phyloP scores from a whole-genome alignment of 2,113 vertebrate genomes.

The Rana temporaria region DNA sequence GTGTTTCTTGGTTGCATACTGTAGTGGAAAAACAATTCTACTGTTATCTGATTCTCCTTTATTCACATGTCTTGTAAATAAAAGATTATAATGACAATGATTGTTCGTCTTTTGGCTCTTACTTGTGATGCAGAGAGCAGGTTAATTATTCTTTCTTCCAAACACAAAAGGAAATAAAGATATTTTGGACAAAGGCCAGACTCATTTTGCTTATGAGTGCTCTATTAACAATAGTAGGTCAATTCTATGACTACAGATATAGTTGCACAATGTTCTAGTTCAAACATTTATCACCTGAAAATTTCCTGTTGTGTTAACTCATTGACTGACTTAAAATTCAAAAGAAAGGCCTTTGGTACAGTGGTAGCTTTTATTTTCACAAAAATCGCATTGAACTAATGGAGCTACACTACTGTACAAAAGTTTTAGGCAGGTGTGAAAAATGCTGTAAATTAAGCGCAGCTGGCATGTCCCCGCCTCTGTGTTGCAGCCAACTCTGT shows the following conservation, averaged over 20 bases:
- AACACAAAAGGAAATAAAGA: conserved; percentile 55
- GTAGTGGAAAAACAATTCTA: background rate
- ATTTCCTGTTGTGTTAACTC: conserved; percentile 47
- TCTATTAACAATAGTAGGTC: conserved; percentile 57
- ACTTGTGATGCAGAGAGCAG: conserved; percentile 43
- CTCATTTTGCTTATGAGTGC: conserved; percentile 51
- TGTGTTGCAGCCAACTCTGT: too few species aligned
- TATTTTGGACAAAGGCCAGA: conserved; percentile 46
- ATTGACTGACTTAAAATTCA: background rate
- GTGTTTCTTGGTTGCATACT: too few species aligned
- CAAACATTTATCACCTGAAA: conserved; percentile 49
- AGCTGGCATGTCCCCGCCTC: too few species aligned
- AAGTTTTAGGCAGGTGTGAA: too few species aligned
- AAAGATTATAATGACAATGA: conserved; percentile 48
- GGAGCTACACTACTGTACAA: too few species aligned
- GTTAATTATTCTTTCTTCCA: conserved; percentile 55
- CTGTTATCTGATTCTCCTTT: conserved; percentile 7
- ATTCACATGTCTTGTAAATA: conserved; percentile 29
- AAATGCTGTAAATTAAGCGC: too few species aligned
- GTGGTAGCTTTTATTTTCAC: too few species aligned
- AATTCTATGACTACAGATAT: conserved; percentile 55
- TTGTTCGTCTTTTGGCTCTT: conserved; percentile 37
- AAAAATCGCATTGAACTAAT: too few species aligned
- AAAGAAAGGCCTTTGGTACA: background rate
- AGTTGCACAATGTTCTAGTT: conserved; percentile 52